Conservation (phyloP, 2,113 vertebrate genomes). For the Datnioides undecimradiatus region DNA sequence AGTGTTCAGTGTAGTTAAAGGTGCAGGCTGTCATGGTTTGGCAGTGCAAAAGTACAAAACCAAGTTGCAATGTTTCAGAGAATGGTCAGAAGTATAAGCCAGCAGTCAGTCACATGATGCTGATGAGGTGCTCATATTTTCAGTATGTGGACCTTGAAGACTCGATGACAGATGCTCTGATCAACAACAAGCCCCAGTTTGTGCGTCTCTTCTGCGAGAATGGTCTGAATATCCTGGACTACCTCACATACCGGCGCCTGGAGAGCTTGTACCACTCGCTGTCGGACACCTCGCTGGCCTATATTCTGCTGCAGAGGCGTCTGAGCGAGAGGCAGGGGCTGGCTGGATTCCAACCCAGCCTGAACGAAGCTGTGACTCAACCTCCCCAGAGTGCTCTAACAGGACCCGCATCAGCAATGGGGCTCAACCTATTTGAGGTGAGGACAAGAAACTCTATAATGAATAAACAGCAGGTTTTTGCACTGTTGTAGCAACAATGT, state of each 20-base stretch:
- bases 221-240: slow-evolving; percentile 86
- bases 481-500: too few species aligned
- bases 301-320: slow-evolving; percentile 78
- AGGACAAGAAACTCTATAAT: not conserved
- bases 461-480: not conserved
- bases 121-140: slow-evolving; percentile 8
- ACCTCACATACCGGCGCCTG: slow-evolving; percentile 84
- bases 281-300: slow-evolving; percentile 78
- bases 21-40: too few species aligned
- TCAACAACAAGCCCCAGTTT: slow-evolving; percentile 89
- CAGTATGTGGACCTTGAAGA: slow-evolving; percentile 86
- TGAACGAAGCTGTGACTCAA: not conserved
- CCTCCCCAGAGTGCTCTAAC: not conserved
- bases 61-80: not conserved
- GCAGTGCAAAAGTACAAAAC: not conserved
- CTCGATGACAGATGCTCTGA: slow-evolving; percentile 88
- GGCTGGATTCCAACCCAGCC: not conserved
- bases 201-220: slow-evolving; percentile 90
- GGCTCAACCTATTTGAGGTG: slow-evolving; percentile 82
- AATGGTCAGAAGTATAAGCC: not conserved
- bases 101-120: not conserved
- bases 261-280: slow-evolving; percentile 84
- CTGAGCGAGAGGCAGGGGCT: slow-evolving; percentile 60
- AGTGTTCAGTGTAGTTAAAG: too few species aligned
- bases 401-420: not conserved